phyloP scores from a whole-genome alignment of 2,888 invertebrate species.

The Tetrapedia diversipes region DNA sequence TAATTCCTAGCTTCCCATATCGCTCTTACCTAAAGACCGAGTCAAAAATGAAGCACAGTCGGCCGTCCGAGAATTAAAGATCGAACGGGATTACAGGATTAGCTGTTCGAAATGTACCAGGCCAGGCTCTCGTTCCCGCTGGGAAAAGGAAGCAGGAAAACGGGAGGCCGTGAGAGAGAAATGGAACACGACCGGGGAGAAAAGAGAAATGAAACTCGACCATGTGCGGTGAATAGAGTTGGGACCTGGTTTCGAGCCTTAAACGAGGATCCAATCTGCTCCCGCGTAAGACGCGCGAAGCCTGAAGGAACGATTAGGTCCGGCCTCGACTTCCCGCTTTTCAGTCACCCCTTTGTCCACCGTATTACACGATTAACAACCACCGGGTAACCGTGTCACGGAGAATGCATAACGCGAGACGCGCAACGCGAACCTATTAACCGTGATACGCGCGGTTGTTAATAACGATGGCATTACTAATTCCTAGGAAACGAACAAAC shows the following conservation, averaged over 20 bases:
- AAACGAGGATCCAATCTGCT: constrained; percentile 37
- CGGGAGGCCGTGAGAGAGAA: neutral
- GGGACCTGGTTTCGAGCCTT: constrained; percentile 21
- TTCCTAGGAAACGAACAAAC: neutral
- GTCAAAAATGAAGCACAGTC: too few relatives aligned
- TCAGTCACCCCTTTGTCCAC: neutral
- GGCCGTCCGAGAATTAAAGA: constrained; percentile 39
- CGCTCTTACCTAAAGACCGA: too few relatives aligned
- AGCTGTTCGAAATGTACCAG: constrained; percentile 25
- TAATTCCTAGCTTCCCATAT: too few relatives aligned
- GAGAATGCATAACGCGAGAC: neutral
- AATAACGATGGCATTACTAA: neutral
- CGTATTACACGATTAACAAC: neutral
- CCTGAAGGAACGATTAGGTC: constrained; percentile 45
- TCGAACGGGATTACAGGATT: constrained; percentile 49
- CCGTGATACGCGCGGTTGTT: neutral
- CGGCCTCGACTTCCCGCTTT: neutral
- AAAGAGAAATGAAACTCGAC: neutral
- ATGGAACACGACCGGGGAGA: neutral
- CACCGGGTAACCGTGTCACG: neutral
- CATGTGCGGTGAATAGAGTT: too few relatives aligned
- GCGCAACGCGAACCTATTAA: neutral
- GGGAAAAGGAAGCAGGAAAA: neutral
- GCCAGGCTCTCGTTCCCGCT: constrained; percentile 16
- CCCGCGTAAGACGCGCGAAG: neutral